Evolutionary conservation across 1,140 invertebrate species (phyloP).

Genomic region (Drosophila pruinosa): DNA sequence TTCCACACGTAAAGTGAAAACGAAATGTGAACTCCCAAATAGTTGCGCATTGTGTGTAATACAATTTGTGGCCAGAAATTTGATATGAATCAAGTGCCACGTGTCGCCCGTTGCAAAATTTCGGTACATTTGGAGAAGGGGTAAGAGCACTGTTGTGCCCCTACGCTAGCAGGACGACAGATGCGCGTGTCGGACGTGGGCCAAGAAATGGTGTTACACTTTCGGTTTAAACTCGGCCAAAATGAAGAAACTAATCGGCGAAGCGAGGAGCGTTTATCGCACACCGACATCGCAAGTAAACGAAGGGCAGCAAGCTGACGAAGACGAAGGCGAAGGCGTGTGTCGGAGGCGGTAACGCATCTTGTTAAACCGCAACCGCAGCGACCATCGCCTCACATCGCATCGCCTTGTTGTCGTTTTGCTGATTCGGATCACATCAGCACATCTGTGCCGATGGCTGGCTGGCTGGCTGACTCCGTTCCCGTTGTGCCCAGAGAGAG

Average conservation of each 20-base stretch:
- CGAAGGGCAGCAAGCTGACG: not conserved
- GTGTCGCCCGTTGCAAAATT: constrained; percentile 67
- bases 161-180: constrained; percentile 52
- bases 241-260: constrained; percentile 55
- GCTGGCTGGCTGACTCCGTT: constrained; percentile 25
- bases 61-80: constrained; percentile 70
- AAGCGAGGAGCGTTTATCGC: constrained; percentile 65
- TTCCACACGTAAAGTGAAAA: constrained; percentile 34
- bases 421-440: constrained; percentile 68
- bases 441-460: constrained; percentile 64
- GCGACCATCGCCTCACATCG: no score
- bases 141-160: constrained; percentile 1
- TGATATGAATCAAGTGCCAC: constrained; percentile 80
- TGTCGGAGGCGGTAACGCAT: constrained; percentile 68
- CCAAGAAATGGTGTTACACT: constrained; percentile 67
- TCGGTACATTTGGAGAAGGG: constrained; percentile 16
- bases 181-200: constrained; percentile 64
- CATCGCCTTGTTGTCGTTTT: constrained; percentile 20
- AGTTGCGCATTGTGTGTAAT: constrained; percentile 50
- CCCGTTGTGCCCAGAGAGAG: constrained; percentile 42
- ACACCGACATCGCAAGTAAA: constrained; percentile 46
- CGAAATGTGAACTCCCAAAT: constrained; percentile 71
- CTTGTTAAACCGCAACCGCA: constrained; percentile 80
- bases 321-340: constrained; percentile 13
- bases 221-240: constrained; percentile 57